Evolutionary conservation across 2,797 vertebrate genomes (phyloP).

Genomic region (Bradypus variegatus): DNA sequence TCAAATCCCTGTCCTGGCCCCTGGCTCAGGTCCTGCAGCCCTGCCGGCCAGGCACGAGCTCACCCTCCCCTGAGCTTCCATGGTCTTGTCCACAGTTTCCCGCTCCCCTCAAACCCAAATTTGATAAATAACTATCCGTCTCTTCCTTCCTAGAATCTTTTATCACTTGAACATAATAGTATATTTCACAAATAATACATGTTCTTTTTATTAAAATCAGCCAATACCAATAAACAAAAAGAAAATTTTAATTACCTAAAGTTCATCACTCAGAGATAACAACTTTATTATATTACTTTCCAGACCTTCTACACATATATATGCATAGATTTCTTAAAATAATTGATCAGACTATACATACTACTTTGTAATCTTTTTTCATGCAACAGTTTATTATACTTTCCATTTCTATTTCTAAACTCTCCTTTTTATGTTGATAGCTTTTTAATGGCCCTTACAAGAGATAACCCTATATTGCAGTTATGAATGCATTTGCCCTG

Average conservation of each 20-base stretch:
- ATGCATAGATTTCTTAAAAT: not conserved
- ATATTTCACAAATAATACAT: not conserved
- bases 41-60: not conserved
- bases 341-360: not conserved
- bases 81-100: not conserved
- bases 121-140: not conserved
- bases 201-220: not conserved
- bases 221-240: not conserved
- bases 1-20: not conserved
- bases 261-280: not conserved
- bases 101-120: not conserved
- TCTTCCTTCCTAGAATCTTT: not conserved
- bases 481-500: not conserved
- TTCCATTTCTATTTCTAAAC: not conserved
- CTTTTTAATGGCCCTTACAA: not conserved
- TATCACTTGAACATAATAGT: not conserved
- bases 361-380: not conserved
- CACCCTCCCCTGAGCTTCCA: not conserved
- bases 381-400: not conserved
- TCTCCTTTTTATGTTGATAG: not conserved
- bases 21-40: not conserved
- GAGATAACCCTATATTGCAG: not conserved
- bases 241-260: not conserved
- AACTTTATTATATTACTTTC: not conserved
- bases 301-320: not conserved